phyloP scores from a whole-genome alignment of 2,113 vertebrate species.

The Pterocles burchelli region DNA sequence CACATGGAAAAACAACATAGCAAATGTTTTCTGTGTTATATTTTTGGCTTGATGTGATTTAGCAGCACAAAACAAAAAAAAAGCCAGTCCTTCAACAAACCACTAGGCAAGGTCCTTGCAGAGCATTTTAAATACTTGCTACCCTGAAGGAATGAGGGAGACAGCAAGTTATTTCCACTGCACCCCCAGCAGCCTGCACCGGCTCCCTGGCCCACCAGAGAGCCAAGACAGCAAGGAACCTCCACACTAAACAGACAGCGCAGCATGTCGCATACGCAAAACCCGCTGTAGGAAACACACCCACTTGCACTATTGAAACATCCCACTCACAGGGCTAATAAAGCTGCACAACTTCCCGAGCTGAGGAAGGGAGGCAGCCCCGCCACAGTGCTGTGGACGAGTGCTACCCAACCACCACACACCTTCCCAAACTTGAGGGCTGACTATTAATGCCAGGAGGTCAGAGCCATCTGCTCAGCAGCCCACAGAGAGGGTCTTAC shows the following conservation, averaged over 20 bases:
- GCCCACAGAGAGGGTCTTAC: neutral
- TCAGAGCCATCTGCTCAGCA: conserved; percentile 21
- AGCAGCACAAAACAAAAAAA: no score
- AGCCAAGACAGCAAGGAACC: neutral
- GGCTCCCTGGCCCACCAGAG: neutral
- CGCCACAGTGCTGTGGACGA: fast-evolving
- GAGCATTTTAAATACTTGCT: neutral
- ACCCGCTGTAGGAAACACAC: neutral
- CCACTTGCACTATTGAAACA: neutral
- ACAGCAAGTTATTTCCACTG: neutral
- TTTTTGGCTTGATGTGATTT: neutral
- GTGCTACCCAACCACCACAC: neutral
- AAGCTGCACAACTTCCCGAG: neutral
- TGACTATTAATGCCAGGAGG: neutral
- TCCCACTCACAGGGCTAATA: neutral
- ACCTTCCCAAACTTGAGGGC: neutral
- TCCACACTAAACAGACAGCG: neutral
- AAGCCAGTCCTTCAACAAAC: neutral
- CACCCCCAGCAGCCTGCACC: neutral
- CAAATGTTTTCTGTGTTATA: neutral
- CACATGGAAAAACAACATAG: neutral
- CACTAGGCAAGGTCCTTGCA: neutral
- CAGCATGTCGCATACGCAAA: neutral
- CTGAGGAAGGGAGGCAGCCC: neutral
- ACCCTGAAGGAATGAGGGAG: neutral